Evolutionary conservation across 2,113 vertebrate species (phyloP).

Genomic region (Hippopotamus amphibius): DNA sequence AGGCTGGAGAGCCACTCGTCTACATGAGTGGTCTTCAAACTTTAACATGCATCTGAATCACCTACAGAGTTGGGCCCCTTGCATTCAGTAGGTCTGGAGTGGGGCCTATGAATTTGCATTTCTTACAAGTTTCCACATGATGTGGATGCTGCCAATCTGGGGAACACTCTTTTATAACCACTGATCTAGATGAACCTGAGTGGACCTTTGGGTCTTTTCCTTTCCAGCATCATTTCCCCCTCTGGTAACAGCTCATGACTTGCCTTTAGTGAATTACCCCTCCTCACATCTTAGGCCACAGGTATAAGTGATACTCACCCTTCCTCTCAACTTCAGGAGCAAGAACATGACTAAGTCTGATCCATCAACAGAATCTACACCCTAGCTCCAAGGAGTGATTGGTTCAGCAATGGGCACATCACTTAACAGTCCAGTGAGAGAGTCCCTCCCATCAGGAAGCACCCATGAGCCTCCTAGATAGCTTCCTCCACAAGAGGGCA

Average conservation of each 20-base stretch:
- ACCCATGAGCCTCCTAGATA: too few species aligned
- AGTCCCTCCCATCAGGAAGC: too few species aligned
- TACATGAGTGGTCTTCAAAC: background rate
- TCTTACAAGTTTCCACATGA: background rate
- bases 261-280: background rate
- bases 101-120: background rate
- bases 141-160: rapidly evolving
- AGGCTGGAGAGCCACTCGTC: background rate
- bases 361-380: background rate
- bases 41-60: background rate
- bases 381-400: background rate
- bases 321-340: background rate
- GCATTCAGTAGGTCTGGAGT: background rate
- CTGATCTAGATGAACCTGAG: background rate
- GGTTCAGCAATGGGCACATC: background rate
- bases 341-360: background rate
- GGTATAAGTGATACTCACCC: background rate
- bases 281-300: background rate
- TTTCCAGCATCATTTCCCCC: background rate
- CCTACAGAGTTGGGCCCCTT: background rate
- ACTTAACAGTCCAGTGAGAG: background rate
- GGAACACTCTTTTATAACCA: background rate
- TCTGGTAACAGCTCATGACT: background rate
- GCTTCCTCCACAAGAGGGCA: too few species aligned
- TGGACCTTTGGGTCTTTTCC: background rate